Percentiles rank a stretch among this genome's conserved stretches.
These are phyloP conservation scores for Polydrusus pterygomalis DNA, from an alignment of 2,888 invertebrate genomes.

Conservation along the genomic window DNA sequence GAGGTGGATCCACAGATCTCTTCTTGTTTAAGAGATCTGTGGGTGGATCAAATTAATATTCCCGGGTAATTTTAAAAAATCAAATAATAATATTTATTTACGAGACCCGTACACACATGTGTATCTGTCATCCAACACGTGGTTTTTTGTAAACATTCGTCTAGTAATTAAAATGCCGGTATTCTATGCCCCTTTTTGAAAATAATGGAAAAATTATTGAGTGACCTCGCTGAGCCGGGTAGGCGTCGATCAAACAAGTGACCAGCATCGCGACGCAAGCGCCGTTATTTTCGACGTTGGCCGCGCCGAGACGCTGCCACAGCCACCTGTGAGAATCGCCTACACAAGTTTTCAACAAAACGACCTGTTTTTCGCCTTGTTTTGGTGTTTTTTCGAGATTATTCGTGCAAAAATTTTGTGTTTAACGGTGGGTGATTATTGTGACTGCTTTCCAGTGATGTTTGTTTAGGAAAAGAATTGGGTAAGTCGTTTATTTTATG, in stretches of 20 bases:
- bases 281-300: constrained; percentile 72
- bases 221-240: constrained; percentile 10
- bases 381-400: constrained; percentile 53
- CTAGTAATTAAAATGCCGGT: constrained; percentile 3
- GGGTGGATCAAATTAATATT: no score
- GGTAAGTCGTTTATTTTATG: constrained; percentile 56
- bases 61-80: constrained; percentile 16
- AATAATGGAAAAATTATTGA: not conserved
- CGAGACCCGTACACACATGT: constrained; percentile 19
- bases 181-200: not conserved
- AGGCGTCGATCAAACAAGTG: constrained; percentile 58
- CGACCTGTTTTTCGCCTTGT: constrained; percentile 57
- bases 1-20: no score
- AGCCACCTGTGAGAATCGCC: constrained; percentile 69
- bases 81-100: constrained; percentile 2
- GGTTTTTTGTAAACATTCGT: constrained; percentile 39
- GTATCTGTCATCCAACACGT: constrained; percentile 62
- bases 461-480: not conserved
- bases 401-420: constrained; percentile 45
- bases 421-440: not conserved
- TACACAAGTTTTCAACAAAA: constrained; percentile 56
- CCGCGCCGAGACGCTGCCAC: constrained; percentile 71
- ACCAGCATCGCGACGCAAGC: constrained; percentile 72
- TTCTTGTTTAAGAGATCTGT: no score
- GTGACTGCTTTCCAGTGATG: constrained; percentile 53